Percentiles rank a stretch among this genome's conserved stretches.
Evolutionary conservation across 1,140 invertebrate species (phyloP).

Genomic region (Hyphantria cunea): DNA sequence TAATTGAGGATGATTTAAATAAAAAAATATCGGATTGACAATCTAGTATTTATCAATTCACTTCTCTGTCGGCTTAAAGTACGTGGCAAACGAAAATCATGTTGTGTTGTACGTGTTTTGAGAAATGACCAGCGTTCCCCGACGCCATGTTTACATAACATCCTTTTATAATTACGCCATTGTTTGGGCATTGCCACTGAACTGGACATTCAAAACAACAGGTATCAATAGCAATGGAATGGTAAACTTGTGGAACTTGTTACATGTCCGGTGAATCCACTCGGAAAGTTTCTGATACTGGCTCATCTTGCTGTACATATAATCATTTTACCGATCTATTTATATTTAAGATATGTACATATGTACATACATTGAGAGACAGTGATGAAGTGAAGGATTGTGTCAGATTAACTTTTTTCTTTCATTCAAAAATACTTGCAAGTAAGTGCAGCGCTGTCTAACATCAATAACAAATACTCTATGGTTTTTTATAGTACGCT

Average conservation of each 20-base stretch:
- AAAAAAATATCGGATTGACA: conserved; percentile 2
- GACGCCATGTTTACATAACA: conserved; percentile 60
- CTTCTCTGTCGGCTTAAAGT: conserved; percentile 10
- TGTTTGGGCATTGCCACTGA: conserved; percentile 48
- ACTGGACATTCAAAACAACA: conserved; percentile 53
- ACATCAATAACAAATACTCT: no score
- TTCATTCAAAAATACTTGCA: conserved; percentile 2
- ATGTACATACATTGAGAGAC: background rate
- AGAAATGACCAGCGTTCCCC: conserved; percentile 32
- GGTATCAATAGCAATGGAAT: conserved; percentile 42
- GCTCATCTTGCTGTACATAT: conserved; percentile 17
- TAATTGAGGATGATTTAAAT: background rate
- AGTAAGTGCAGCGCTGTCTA: background rate
- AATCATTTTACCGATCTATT: conserved; percentile 7
- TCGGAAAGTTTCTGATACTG: conserved; percentile 25
- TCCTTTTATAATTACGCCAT: conserved; percentile 44
- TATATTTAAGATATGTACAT: background rate
- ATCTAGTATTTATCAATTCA: background rate
- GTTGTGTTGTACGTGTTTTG: conserved; percentile 40
- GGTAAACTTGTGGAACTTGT: conserved; percentile 51
- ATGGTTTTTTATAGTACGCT: no score
- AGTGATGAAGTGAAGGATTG: conserved; percentile 15
- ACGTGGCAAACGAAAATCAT: conserved; percentile 6
- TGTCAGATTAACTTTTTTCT: conserved; percentile 19
- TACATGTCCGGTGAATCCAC: conserved; percentile 61